These are phyloP conservation scores for Phortica okadai DNA, from an alignment of 2,888 invertebrate genomes.

Conservation along the genomic window DNA sequence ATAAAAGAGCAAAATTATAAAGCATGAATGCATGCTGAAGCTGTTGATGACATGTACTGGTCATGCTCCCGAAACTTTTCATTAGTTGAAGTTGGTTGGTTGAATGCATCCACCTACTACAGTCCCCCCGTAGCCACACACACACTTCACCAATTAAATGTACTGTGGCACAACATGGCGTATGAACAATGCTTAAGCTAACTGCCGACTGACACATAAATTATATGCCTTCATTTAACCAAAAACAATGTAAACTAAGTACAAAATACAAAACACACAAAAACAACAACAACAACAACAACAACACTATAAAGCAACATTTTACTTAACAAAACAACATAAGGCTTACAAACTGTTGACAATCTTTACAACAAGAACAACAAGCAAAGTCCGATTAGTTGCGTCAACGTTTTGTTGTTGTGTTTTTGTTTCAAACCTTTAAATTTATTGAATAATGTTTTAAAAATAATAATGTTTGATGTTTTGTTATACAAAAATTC, in stretches of 20 bases:
- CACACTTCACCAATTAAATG: no score
- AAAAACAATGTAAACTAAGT: conserved; percentile 46
- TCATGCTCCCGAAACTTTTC: neutral
- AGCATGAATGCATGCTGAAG: conserved; percentile 8
- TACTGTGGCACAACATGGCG: neutral
- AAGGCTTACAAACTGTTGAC: conserved; percentile 5
- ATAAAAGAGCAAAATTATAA: neutral
- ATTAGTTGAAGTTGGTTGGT: conserved; percentile 6
- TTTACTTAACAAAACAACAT: conserved; percentile 35
- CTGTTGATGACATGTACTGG: conserved; percentile 16
- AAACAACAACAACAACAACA: conserved; percentile 36
- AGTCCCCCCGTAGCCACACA: neutral
- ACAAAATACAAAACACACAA: conserved; percentile 24
- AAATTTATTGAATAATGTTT: no score
- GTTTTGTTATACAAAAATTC: no score
- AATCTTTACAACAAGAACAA: conserved; percentile 16
- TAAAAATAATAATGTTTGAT: no score
- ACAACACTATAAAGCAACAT: conserved; percentile 28
- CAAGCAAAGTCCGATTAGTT: neutral
- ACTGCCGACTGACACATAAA: conserved; percentile 38
- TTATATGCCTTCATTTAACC: conserved; percentile 48
- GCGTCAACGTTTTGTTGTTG: neutral
- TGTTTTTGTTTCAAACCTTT: no score
- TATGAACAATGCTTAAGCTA: conserved; percentile 6
- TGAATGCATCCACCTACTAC: neutral